Conservation (phyloP, 2,888 invertebrate species). For the Limenitis camilla region DNA sequence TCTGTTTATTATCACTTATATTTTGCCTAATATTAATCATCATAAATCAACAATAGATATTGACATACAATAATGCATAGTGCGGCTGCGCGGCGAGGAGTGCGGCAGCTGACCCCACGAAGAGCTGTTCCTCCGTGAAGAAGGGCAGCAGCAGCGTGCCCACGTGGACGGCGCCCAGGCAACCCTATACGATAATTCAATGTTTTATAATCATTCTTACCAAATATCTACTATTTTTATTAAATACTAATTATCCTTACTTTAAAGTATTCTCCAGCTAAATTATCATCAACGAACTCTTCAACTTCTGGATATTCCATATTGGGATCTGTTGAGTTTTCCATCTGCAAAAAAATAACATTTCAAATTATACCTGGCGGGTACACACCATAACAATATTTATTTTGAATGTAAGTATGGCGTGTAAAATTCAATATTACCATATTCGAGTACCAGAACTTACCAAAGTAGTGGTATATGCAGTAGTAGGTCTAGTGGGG, state of each 20-base stretch:
- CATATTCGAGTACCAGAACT: too few relatives aligned
- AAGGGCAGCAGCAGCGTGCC: conserved; percentile 89
- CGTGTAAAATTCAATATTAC: too few relatives aligned
- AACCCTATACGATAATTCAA: conserved; percentile 76
- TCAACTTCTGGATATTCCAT: conserved; percentile 57
- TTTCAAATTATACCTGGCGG: too few relatives aligned
- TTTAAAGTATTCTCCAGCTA: conserved; percentile 65
- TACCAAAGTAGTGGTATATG: background rate
- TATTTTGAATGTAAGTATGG: too few relatives aligned
- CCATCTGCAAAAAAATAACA: conserved; percentile 32
- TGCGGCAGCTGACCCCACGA: conserved; percentile 70
- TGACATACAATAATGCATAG: conserved; percentile 48
- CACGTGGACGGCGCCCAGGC: conserved; percentile 90
- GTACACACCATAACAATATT: background rate
- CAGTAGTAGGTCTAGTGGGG: conserved; percentile 23
- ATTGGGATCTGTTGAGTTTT: conserved; percentile 46
- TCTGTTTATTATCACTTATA: too few relatives aligned
- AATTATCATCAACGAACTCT: conserved; percentile 49
- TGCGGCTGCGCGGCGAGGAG: conserved; percentile 61
- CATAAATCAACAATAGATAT: background rate
- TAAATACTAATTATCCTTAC: conserved; percentile 29
- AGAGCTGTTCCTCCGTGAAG: conserved; percentile 84
- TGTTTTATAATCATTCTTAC: background rate
- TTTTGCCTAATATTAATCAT: background rate
- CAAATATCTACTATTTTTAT: background rate